phyloP scores from a whole-genome alignment of 1,140 invertebrate genomes.

The Stenopsyche tienmushanensis region DNA sequence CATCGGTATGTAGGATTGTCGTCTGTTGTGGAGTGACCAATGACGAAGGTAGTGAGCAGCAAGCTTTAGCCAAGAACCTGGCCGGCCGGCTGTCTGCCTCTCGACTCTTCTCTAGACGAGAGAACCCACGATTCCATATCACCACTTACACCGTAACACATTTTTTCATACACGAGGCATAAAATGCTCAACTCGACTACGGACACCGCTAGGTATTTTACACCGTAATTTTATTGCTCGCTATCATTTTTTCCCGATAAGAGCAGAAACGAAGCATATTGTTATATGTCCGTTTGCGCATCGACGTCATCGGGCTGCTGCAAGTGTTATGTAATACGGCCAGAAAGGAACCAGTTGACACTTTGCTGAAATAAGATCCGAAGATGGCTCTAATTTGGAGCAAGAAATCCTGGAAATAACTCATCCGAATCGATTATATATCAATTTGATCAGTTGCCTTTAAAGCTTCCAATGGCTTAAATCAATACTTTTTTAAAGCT shows the following conservation, averaged over 20 bases:
- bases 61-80: neutral
- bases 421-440: too few relatives aligned
- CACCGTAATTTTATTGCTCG: slow-evolving; percentile 30
- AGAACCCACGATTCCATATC: slow-evolving; percentile 13
- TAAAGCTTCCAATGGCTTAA: too few relatives aligned
- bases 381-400: too few relatives aligned
- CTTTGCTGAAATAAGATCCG: too few relatives aligned
- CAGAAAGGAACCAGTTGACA: too few relatives aligned
- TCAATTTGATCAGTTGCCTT: too few relatives aligned
- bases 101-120: slow-evolving; percentile 8
- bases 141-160: slow-evolving; percentile 26
- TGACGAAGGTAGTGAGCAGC: neutral
- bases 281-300: neutral
- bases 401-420: too few relatives aligned
- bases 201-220: slow-evolving; percentile 27
- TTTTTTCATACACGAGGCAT: slow-evolving; percentile 24
- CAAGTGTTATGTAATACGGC: too few relatives aligned
- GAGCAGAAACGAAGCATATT: neutral
- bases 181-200: slow-evolving; percentile 17
- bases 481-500: too few relatives aligned
- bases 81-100: neutral
- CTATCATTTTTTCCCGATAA: slow-evolving; percentile 15
- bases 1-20: too few relatives aligned
- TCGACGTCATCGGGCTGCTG: too few relatives aligned
- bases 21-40: too few relatives aligned